Percentiles rank a stretch among this genome's conserved stretches.
These are phyloP conservation scores for Entelurus aequoreus DNA, from an alignment of 2,113 vertebrate species.

Conservation along the genomic window DNA sequence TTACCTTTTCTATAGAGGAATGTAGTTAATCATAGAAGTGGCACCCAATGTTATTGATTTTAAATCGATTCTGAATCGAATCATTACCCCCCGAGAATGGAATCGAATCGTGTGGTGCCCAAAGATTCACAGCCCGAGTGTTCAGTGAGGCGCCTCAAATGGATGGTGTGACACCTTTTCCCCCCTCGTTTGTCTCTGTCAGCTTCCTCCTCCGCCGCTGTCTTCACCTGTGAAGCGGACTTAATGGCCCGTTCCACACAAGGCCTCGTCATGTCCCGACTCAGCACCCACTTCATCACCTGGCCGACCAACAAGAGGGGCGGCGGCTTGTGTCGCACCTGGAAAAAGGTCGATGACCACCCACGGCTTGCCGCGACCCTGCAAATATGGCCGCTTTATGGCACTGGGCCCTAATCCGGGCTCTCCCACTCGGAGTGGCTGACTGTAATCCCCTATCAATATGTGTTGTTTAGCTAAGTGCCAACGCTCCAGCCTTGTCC, in stretches of 20 bases:
- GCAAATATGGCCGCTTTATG: conserved; percentile 23
- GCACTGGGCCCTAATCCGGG: conserved; percentile 35
- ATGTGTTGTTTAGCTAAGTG: conserved; percentile 52
- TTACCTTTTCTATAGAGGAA: too few relatives aligned
- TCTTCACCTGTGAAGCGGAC: conserved; percentile 56
- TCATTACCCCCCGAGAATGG: too few relatives aligned
- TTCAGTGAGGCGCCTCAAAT: not conserved
- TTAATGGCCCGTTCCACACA: conserved; percentile 52
- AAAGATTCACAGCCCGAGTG: not conserved
- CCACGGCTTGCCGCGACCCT: not conserved
- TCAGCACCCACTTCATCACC: conserved; percentile 68
- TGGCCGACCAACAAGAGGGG: too few relatives aligned
- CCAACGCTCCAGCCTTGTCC: conserved; percentile 43
- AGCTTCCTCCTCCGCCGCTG: conserved; percentile 36
- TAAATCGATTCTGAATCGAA: too few relatives aligned
- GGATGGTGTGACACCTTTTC: not conserved
- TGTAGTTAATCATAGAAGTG: too few relatives aligned
- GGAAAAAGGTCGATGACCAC: conserved; percentile 1
- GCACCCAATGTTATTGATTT: too few relatives aligned
- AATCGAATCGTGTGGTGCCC: too few relatives aligned
- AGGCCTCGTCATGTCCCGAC: conserved; percentile 37
- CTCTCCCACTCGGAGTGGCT: conserved; percentile 56
- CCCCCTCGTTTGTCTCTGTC: conserved; percentile 46
- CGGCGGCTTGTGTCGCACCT: too few relatives aligned
- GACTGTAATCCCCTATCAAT: conserved; percentile 55